phyloP scores from a whole-genome alignment of 2,888 invertebrate species.

The Theodoxus fluviatilis region DNA sequence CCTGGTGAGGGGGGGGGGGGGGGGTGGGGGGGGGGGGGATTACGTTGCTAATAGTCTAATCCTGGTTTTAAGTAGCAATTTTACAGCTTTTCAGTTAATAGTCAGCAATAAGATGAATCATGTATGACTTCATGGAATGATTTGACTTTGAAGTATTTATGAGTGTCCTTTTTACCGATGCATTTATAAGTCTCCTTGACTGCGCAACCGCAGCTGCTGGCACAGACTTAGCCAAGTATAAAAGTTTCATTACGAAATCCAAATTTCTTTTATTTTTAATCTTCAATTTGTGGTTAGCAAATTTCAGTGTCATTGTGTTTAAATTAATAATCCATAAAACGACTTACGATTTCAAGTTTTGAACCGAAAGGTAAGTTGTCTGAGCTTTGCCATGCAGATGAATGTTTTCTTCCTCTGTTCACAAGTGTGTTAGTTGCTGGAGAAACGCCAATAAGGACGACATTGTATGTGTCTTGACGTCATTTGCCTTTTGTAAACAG shows the following conservation, averaged over 20 bases:
- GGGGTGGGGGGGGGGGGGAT: no score
- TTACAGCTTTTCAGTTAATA: slow-evolving; percentile 25
- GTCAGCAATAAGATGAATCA: background rate
- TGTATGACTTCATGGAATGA: background rate
- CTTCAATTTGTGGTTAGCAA: slow-evolving; percentile 21
- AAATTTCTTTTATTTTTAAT: slow-evolving; percentile 22
- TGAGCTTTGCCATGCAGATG: background rate
- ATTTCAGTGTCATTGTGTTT: slow-evolving; percentile 20
- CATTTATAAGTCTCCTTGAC: slow-evolving; percentile 31
- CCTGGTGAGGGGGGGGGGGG: no score
- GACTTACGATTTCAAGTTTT: background rate
- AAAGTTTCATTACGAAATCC: slow-evolving; percentile 8
- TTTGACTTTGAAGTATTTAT: background rate
- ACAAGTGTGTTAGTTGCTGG: no score
- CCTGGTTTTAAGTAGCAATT: slow-evolving; percentile 39
- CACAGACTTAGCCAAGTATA: slow-evolving; percentile 38
- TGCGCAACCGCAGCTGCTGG: slow-evolving; percentile 53
- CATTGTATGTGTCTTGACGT: no score
- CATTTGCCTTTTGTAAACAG: no score
- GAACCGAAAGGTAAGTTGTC: background rate
- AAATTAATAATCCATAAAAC: slow-evolving; percentile 20
- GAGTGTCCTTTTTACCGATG: slow-evolving; percentile 24
- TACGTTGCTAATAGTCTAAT: slow-evolving; percentile 45
- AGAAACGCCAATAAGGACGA: no score
- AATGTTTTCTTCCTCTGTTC: no score